Conservation (phyloP, 2,797 vertebrate species). For the Pipistrellus kuhlii region DNA sequence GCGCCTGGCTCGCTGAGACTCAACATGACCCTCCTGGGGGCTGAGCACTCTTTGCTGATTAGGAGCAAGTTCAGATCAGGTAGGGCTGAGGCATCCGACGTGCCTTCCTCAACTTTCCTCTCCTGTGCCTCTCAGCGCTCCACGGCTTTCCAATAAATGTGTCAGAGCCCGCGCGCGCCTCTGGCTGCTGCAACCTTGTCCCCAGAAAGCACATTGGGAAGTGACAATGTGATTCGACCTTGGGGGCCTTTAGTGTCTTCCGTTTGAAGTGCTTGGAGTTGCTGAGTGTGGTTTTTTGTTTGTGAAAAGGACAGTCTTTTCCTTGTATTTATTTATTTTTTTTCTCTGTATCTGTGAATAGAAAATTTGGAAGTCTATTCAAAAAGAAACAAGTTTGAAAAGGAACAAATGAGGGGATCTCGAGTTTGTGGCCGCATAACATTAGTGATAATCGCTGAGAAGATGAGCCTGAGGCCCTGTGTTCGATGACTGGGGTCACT, state of each 20-base stretch:
- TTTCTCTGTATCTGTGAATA: constrained; percentile 53
- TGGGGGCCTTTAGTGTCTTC: neutral
- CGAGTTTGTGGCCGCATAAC: neutral
- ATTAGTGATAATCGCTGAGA: neutral
- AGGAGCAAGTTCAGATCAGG: constrained; percentile 99
- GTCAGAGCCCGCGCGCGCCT: constrained; percentile 18
- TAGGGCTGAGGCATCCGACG: constrained; percentile 89
- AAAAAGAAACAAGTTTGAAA: constrained; percentile 41
- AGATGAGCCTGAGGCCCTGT: constrained; percentile 62
- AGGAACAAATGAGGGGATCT: constrained; percentile 34
- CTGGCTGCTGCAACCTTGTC: constrained; percentile 75
- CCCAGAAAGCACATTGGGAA: constrained; percentile 66
- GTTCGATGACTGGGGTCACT: constrained; percentile 81
- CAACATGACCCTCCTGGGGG: constrained; percentile 98
- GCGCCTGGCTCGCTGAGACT: constrained; percentile 88
- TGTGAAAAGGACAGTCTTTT: constrained; percentile 29
- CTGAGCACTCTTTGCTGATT: constrained; percentile 98
- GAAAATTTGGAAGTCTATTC: neutral
- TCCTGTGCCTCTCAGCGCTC: constrained; percentile 58
- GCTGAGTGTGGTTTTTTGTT: constrained; percentile 68
- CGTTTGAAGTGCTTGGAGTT: constrained; percentile 67
- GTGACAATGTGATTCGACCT: constrained; percentile 67
- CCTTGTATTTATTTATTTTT: constrained; percentile 30
- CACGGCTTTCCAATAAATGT: constrained; percentile 74
- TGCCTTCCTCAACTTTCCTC: constrained; percentile 84